Evolutionary conservation across 1,140 invertebrate species (phyloP).

Genomic region (Wiebesia pumilae): DNA sequence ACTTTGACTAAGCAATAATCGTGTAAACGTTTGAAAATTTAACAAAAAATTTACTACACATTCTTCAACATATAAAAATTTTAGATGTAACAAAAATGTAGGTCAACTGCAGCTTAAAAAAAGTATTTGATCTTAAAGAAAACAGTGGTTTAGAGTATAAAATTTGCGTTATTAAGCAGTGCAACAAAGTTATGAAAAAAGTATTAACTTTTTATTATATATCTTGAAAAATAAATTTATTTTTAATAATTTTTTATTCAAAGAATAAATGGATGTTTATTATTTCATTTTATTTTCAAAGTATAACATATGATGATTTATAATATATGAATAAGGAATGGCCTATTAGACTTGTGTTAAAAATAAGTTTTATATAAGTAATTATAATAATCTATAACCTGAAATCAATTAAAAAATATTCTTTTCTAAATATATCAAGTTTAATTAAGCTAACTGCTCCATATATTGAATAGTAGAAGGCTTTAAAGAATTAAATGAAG

Average conservation of each 20-base stretch:
- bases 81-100: slow-evolving; percentile 6
- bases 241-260: background rate
- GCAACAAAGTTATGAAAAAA: background rate
- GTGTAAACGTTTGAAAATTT: background rate
- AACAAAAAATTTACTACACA: slow-evolving; percentile 26
- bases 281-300: too few species aligned
- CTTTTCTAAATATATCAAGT: too few species aligned
- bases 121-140: slow-evolving; percentile 20
- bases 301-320: too few species aligned
- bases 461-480: too few species aligned
- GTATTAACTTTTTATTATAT: slow-evolving; percentile 26
- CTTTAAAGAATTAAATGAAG: too few species aligned
- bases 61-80: slow-evolving; percentile 23
- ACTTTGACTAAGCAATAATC: background rate
- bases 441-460: too few species aligned
- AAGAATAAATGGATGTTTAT: background rate
- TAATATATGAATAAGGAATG: too few species aligned
- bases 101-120: slow-evolving; percentile 29
- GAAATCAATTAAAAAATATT: too few species aligned
- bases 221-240: background rate
- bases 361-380: too few species aligned
- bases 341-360: too few species aligned
- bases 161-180: slow-evolving; percentile 12
- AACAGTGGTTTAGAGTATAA: slow-evolving; percentile 15
- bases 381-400: too few species aligned